A percentile compares a stretch with the other conserved stretches of the same genome.
These are phyloP conservation scores for Epinephelus coioides DNA, from an alignment of 2,797 vertebrate genomes.

Conservation along the genomic window DNA sequence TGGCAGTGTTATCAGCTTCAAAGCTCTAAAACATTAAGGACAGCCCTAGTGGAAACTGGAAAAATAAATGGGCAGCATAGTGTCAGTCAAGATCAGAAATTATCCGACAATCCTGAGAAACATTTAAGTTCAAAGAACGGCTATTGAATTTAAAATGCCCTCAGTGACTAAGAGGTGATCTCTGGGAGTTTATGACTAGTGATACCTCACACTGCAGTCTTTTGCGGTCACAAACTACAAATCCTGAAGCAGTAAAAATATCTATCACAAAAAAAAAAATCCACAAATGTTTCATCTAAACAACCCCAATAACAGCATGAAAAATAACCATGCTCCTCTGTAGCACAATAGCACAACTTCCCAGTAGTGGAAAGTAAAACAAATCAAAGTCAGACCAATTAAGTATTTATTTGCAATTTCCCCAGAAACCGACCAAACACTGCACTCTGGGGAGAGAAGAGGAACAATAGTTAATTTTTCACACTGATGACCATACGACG, in stretches of 20 bases:
- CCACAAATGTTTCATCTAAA: constrained; percentile 4
- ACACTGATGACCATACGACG: constrained; percentile 35
- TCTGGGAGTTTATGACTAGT: not conserved
- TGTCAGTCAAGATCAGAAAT: not conserved
- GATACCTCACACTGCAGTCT: not conserved
- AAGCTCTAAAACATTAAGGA: no score
- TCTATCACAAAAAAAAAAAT: not conserved
- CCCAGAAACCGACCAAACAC: constrained; percentile 11
- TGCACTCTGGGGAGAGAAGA: constrained; percentile 16
- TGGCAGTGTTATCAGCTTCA: no score
- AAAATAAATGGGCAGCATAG: not conserved
- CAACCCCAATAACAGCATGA: not conserved
- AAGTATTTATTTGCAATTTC: constrained; percentile 41
- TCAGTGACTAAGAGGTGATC: not conserved
- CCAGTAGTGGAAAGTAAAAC: constrained; percentile 25
- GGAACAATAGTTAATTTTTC: constrained; percentile 34
- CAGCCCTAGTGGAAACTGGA: no score
- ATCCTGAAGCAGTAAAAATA: not conserved
- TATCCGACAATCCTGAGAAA: no score
- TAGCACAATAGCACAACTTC: not conserved
- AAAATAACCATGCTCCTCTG: not conserved
- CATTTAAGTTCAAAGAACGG: no score
- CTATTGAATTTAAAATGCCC: no score
- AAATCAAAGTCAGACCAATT: constrained; percentile 30
- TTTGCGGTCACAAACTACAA: not conserved